Conservation (phyloP, 2,888 invertebrate species). For the Pristionchus mayeri region DNA sequence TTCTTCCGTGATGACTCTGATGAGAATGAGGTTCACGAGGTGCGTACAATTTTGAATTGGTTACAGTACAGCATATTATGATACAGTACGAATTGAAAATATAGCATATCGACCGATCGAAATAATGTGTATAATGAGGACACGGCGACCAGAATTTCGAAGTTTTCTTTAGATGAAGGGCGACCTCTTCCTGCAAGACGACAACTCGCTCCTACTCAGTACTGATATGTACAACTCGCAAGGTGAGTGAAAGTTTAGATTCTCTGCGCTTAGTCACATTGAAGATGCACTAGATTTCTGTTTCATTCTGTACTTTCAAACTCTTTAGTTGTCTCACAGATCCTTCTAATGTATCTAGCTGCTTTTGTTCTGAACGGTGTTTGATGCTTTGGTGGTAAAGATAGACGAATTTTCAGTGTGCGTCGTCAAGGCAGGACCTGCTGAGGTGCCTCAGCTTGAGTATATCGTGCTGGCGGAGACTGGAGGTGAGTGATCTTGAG, state of each 20-base stretch:
- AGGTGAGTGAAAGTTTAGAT: conserved; percentile 50
- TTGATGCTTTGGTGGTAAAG: not conserved
- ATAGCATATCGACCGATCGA: not conserved
- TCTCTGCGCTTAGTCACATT: not conserved
- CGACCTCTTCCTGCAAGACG: conserved; percentile 53
- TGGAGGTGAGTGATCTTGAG: not conserved
- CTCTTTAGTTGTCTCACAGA: too few relatives aligned
- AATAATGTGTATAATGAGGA: too few relatives aligned
- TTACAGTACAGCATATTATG: too few relatives aligned
- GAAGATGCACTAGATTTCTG: not conserved
- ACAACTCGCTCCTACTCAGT: conserved; percentile 57
- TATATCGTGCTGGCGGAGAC: conserved; percentile 68
- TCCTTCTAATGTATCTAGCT: too few relatives aligned
- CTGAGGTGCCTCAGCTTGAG: conserved; percentile 66
- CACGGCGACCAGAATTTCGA: too few relatives aligned
- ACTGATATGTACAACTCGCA: conserved; percentile 65
- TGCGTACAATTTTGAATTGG: not conserved
- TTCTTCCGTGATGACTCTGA: conserved; percentile 68
- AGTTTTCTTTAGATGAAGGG: conserved; percentile 70
- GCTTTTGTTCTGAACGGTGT: not conserved
- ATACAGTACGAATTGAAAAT: too few relatives aligned
- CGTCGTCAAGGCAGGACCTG: conserved; percentile 67
- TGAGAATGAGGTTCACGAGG: conserved; percentile 68
- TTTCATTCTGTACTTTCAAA: too few relatives aligned
- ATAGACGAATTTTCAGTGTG: conserved; percentile 60